These are phyloP conservation scores for Neoarius graeffei DNA, from an alignment of 2,113 vertebrate genomes.

Conservation along the genomic window DNA sequence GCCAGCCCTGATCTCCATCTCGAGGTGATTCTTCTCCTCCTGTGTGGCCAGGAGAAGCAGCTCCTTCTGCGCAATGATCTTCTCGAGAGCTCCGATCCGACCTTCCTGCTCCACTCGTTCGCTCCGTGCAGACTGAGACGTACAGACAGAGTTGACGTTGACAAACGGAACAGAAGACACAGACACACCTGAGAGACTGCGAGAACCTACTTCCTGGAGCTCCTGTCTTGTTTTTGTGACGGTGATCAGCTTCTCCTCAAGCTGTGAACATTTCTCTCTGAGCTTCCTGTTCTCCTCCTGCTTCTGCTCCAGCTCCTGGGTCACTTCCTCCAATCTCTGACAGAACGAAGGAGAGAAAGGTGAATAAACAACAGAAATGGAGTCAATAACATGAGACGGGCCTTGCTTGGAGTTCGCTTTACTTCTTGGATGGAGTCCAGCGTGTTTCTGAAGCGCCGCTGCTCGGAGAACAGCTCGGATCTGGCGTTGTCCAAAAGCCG, in stretches of 20 bases:
- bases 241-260: slow-evolving; percentile 64
- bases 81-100: slow-evolving; percentile 61
- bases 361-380: not conserved
- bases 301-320: slow-evolving; percentile 67
- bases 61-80: slow-evolving; percentile 70
- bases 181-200: not conserved
- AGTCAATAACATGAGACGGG: not conserved
- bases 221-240: slow-evolving; percentile 55
- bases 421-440: slow-evolving; percentile 73
- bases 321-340: slow-evolving; percentile 72
- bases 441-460: slow-evolving; percentile 64
- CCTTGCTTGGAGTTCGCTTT: not conserved
- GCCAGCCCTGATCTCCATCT: slow-evolving; percentile 56
- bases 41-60: slow-evolving; percentile 61
- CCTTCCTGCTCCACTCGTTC: slow-evolving; percentile 56
- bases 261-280: slow-evolving; percentile 60
- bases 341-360: not conserved
- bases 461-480: slow-evolving; percentile 69
- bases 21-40: slow-evolving; percentile 51
- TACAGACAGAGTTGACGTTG: not conserved
- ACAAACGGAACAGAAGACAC: not conserved
- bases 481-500: slow-evolving; percentile 67
- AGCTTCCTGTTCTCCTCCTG: slow-evolving; percentile 60
- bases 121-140: slow-evolving; percentile 48
- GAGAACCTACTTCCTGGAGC: slow-evolving; percentile 55